Evolutionary conservation across 1,140 invertebrate genomes (phyloP).

Genomic region (Zaprionus ghesquierei): DNA sequence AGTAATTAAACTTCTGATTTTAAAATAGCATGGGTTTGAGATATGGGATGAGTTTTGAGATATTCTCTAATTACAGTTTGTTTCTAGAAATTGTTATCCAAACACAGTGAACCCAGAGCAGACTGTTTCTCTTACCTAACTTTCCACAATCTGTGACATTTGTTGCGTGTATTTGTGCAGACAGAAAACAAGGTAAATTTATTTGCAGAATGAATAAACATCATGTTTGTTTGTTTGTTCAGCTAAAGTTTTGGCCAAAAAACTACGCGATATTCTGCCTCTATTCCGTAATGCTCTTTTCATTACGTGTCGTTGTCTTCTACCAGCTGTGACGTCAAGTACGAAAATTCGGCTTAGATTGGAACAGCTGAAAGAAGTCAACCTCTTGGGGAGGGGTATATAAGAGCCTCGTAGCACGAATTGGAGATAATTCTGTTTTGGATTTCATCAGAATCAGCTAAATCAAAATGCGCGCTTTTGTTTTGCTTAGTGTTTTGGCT

Average conservation of each 20-base stretch:
- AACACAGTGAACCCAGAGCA: not conserved
- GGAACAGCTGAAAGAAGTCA: conserved; percentile 3
- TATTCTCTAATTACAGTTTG: too few species aligned
- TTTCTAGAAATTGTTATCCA: not conserved
- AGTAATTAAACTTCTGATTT: too few species aligned
- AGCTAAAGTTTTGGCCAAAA: not conserved
- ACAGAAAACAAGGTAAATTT: not conserved
- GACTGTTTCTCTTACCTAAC: not conserved
- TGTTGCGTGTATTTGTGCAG: not conserved
- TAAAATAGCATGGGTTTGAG: too few species aligned
- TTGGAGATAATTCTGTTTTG: conserved; percentile 2
- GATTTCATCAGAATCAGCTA: not conserved
- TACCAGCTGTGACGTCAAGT: not conserved
- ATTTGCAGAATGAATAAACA: not conserved
- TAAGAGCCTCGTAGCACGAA: not conserved
- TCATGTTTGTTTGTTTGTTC: not conserved
- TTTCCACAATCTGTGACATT: not conserved
- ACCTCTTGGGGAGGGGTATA: not conserved
- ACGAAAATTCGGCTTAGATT: not conserved
- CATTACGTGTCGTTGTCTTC: not conserved
- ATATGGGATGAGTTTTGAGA: too few species aligned
- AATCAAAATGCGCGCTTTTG: not conserved
- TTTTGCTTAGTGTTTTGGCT: conserved; percentile 8
- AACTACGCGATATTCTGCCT: not conserved
- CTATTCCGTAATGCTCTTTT: not conserved